These are phyloP conservation scores for Phalacrocorax aristotelis DNA, from an alignment of 2,113 vertebrate species.

Conservation along the genomic window DNA sequence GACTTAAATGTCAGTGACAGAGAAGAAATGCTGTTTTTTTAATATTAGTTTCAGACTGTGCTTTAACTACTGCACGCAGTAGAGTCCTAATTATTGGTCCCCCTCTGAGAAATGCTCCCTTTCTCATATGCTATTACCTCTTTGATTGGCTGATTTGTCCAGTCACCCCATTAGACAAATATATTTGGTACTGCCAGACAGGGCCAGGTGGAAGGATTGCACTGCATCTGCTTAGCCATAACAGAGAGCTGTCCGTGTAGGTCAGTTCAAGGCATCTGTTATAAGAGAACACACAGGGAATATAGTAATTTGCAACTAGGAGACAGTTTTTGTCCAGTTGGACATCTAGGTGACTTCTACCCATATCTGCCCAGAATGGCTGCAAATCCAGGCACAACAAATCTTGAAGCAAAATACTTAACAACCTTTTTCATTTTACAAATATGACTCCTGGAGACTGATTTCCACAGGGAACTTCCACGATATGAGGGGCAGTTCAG, in stretches of 20 bases:
- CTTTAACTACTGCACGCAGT: neutral
- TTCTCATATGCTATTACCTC: neutral
- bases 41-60: neutral
- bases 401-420: neutral
- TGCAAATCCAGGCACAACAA: neutral
- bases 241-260: fast-evolving
- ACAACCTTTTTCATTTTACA: neutral
- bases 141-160: neutral
- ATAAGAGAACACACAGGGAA: neutral
- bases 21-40: neutral
- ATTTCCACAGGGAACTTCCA: neutral
- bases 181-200: neutral
- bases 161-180: neutral
- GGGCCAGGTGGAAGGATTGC: neutral
- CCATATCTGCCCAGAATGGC: neutral
- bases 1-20: neutral
- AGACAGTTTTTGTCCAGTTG: neutral
- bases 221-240: neutral
- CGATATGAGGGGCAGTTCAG: neutral
- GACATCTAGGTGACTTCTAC: neutral
- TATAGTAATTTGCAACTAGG: neutral
- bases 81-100: neutral
- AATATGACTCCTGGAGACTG: neutral
- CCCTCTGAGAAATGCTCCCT: neutral
- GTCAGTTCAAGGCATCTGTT: neutral